Evolutionary conservation across 2,797 vertebrate genomes (phyloP).

Genomic region (Trematomus bernacchii): DNA sequence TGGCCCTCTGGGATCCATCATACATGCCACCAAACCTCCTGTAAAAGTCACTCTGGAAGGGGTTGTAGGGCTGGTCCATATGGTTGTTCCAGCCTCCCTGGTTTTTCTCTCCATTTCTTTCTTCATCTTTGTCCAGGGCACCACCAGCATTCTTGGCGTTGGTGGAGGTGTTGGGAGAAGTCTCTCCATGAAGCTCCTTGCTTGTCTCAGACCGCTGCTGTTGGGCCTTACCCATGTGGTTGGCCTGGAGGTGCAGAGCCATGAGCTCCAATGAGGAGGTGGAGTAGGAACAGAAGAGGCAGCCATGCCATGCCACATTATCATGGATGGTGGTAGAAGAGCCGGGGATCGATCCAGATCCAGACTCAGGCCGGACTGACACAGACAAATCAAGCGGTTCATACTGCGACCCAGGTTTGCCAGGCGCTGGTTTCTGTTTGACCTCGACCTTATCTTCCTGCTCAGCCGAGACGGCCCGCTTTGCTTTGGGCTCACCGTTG

Average conservation of each 20-base stretch:
- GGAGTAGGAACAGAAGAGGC: constrained; percentile 97
- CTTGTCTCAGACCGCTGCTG: constrained; percentile 73
- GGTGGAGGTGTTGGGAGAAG: constrained; percentile 74
- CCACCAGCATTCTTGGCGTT: constrained; percentile 81
- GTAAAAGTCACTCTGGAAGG: constrained; percentile 95
- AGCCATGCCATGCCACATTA: constrained; percentile 96
- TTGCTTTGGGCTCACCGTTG: constrained; percentile 87
- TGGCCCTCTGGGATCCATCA: constrained; percentile 83
- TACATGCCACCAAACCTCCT: constrained; percentile 93
- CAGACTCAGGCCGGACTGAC: constrained; percentile 93
- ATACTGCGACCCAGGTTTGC: constrained; percentile 93
- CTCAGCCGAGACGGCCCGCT: constrained; percentile 77
- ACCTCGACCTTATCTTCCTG: constrained; percentile 86
- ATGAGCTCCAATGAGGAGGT: constrained; percentile 98
- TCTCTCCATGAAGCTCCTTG: constrained; percentile 89
- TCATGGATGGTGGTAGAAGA: constrained; percentile 95
- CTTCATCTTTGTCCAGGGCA: constrained; percentile 84
- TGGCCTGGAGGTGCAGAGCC: constrained; percentile 98
- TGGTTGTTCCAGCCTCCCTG: constrained; percentile 90
- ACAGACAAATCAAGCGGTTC: constrained; percentile 97
- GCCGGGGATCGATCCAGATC: constrained; percentile 90
- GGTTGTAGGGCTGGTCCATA: constrained; percentile 88
- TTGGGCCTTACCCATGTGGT: constrained; percentile 93
- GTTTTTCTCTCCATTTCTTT: constrained; percentile 87
- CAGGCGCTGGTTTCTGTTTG: constrained; percentile 84